A percentile compares a stretch with the other conserved stretches of the same genome.
Evolutionary conservation across 2,113 vertebrate species (phyloP).

Genomic region (Miniopterus natalensis): DNA sequence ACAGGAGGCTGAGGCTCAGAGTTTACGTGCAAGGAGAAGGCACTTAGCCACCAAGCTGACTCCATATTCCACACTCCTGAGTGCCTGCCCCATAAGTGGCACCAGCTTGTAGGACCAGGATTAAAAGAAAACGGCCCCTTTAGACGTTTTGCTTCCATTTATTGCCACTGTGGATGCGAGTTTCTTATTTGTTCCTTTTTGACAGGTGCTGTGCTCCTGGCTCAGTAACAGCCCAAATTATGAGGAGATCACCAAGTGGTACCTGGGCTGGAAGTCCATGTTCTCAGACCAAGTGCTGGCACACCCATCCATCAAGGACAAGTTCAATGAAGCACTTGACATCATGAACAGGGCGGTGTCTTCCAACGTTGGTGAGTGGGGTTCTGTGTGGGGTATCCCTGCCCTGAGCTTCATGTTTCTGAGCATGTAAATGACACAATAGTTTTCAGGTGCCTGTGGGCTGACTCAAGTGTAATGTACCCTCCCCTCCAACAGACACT

Average conservation of each 20-base stretch:
- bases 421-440: neutral
- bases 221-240: constrained; percentile 98
- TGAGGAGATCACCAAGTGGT: constrained; percentile 99
- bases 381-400: neutral
- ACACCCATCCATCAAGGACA: constrained; percentile 96
- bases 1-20: neutral
- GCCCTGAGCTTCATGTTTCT: fast-evolving
- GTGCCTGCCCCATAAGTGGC: neutral
- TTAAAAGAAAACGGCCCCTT: fast-evolving
- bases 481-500: fast-evolving
- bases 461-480: fast-evolving
- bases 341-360: constrained; percentile 99
- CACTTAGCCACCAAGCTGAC: neutral
- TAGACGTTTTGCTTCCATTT: fast-evolving
- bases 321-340: constrained; percentile 97
- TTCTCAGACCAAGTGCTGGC: constrained; percentile 96
- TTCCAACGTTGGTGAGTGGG: constrained; percentile 93
- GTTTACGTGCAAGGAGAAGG: fast-evolving
- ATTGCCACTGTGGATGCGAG: fast-evolving
- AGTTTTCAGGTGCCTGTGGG: neutral
- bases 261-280: constrained; percentile 98
- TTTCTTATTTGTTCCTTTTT: neutral
- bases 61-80: fast-evolving
- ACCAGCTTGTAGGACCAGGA: neutral
- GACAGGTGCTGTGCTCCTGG: constrained; percentile 98